Base-by-base conservation (phyloP, 2,113 vertebrate genomes). In the Lophura nycthemera region DNA sequence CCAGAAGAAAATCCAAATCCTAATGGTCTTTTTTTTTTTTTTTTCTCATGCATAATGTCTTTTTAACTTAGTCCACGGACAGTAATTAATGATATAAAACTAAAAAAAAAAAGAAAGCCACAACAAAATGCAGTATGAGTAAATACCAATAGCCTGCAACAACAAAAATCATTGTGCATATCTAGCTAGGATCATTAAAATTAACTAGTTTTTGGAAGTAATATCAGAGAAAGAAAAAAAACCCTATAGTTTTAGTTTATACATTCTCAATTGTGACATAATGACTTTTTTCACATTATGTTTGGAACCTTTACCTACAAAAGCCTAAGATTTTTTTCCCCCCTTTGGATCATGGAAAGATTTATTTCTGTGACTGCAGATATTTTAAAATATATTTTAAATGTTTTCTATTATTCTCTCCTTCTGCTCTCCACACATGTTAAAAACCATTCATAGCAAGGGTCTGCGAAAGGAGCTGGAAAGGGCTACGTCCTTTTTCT, bases 361-460 rank as follows among this genome's bases (percentile, higher is more conserved):
- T 91, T 88, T 90, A 89, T 90, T 83, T 93, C 83, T 52, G 38
- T 7, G 90, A 70, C 65, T 86, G 95, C 86, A 86, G 95, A 93
- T 87, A 94, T 92, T 95, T 96, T 78, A 80, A 88, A 96, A 92
- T 77, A 93, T 96, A 97, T 96, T 97, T 96, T 73, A 96, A 95
- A 96, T 92, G 95, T 90, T 95, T 90, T 96, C 97, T 97, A 94
- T 92, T 97, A 95, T 97, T 91, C 96, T 90, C 80, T 95, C 94
- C 95, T 96, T 89, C 96, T 95, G 96, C 60, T 96, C 95, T 75
- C 95, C 96, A 92, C 82, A 96, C 92, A 97, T 91, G 97, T 96
- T 97, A 94, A 96, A 97, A 96, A 93, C 89, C 81, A 6, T 94
- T 97, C 96, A 63, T 96, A 88, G 81, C 57, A 92, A 95, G 87